These are phyloP conservation scores for Ceratosolen fusciceps DNA, from an alignment of 1,140 invertebrate species.

Conservation along the genomic window DNA sequence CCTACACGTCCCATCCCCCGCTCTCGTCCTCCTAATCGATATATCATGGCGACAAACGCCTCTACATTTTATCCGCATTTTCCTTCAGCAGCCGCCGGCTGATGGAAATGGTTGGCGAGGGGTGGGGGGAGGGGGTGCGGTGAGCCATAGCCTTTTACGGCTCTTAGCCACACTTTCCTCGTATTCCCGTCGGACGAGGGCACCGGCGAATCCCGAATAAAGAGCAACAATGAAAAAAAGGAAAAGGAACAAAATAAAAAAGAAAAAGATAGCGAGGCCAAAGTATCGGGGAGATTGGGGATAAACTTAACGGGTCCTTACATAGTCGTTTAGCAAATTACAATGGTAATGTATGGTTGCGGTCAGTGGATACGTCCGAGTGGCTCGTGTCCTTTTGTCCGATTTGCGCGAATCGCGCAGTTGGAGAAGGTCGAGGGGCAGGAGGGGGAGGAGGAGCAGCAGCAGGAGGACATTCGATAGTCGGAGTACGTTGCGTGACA, in stretches of 20 bases:
- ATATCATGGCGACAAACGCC: conserved; percentile 44
- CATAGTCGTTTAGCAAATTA: conserved; percentile 47
- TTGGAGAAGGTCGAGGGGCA: too few species aligned
- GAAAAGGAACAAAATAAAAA: background rate
- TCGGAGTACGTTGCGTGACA: conserved; percentile 20
- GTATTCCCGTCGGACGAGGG: background rate
- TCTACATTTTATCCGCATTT: conserved; percentile 43
- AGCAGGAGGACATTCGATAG: conserved; percentile 30
- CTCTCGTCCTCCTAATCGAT: conserved; percentile 63
- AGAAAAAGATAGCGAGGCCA: background rate
- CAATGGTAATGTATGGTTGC: conserved; percentile 18
- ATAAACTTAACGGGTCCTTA: conserved; percentile 47
- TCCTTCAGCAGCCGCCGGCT: background rate
- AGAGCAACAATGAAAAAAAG: background rate
- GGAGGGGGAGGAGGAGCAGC: background rate
- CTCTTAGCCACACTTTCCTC: conserved; percentile 12
- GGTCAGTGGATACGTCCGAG: background rate
- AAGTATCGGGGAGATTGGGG: conserved; percentile 38
- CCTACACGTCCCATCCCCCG: conserved; percentile 13
- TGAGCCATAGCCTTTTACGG: conserved; percentile 13
- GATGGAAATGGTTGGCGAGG: background rate
- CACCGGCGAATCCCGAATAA: too few species aligned
- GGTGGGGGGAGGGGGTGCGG: background rate
- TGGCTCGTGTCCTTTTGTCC: conserved; percentile 22
- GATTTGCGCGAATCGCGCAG: too few species aligned